Conservation (phyloP, 2,797 vertebrate species). For the Sebastes melanostomus region DNA sequence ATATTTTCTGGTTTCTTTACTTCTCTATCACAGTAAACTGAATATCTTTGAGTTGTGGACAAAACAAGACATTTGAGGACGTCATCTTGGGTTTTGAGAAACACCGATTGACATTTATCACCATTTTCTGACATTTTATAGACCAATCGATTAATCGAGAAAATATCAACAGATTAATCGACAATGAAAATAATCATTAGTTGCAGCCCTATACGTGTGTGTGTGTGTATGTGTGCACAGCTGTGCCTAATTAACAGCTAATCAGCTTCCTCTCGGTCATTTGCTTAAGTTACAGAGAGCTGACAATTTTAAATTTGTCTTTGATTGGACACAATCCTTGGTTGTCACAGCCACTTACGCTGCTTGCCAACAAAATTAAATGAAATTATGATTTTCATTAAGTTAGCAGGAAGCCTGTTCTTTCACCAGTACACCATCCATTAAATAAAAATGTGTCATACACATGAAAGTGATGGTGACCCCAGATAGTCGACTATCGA, state of each 20-base stretch:
- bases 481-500: background rate
- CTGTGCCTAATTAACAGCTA: background rate
- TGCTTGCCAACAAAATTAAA: background rate
- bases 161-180: too few relatives aligned
- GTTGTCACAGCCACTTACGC: background rate
- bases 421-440: background rate
- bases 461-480: background rate
- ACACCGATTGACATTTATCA: too few relatives aligned
- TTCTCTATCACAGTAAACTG: too few relatives aligned
- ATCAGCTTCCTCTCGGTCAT: background rate
- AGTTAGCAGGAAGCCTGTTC: background rate
- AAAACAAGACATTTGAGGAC: too few relatives aligned
- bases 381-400: background rate
- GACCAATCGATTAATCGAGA: too few relatives aligned
- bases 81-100: too few relatives aligned
- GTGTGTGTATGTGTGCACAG: background rate
- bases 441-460: background rate
- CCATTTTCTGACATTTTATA: too few relatives aligned
- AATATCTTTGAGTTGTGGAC: too few relatives aligned
- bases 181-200: too few relatives aligned
- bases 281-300: background rate
- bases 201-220: background rate
- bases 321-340: background rate
- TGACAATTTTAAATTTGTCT: constrained; percentile 7
- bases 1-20: too few relatives aligned